Evolutionary conservation across 2,888 invertebrate genomes (phyloP).

Genomic region (Eubasilissa splendida): DNA sequence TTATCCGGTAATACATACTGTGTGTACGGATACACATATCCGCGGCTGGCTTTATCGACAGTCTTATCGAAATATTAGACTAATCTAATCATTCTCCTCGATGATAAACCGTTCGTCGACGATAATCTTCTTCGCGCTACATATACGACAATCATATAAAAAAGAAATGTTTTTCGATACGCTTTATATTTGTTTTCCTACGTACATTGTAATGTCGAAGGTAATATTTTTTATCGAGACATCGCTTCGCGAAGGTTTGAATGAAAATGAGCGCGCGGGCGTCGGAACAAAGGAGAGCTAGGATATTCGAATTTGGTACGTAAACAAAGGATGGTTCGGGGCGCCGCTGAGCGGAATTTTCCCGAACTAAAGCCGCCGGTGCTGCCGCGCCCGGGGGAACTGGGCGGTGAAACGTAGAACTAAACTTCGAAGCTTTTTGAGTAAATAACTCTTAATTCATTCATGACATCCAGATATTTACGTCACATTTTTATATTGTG

Average conservation of each 20-base stretch:
- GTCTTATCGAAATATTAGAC: too few relatives aligned
- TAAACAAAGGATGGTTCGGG: conserved; percentile 50
- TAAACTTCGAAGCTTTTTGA: conserved; percentile 36
- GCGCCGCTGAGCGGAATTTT: conserved; percentile 44
- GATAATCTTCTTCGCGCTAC: too few relatives aligned
- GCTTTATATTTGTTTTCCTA: too few relatives aligned
- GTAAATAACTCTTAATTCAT: conserved; percentile 53
- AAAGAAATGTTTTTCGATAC: too few relatives aligned
- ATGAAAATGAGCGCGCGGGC: conserved; percentile 32
- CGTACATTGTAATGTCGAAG: background rate
- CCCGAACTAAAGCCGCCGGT: too few relatives aligned
- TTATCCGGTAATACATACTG: too few relatives aligned
- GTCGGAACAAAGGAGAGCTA: conserved; percentile 37
- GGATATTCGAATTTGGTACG: conserved; percentile 48
- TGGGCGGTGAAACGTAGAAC: conserved; percentile 31
- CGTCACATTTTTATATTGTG: conserved; percentile 20
- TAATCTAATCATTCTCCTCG: too few relatives aligned
- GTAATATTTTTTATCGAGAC: background rate
- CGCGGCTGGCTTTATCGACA: too few relatives aligned
- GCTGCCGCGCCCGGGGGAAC: conserved; percentile 37
- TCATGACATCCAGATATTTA: conserved; percentile 54
- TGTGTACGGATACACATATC: too few relatives aligned
- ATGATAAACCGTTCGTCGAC: too few relatives aligned
- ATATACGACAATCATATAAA: too few relatives aligned
- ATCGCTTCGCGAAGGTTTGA: background rate